phyloP scores from a whole-genome alignment of 2,113 vertebrate species.

The Malurus elegans region DNA sequence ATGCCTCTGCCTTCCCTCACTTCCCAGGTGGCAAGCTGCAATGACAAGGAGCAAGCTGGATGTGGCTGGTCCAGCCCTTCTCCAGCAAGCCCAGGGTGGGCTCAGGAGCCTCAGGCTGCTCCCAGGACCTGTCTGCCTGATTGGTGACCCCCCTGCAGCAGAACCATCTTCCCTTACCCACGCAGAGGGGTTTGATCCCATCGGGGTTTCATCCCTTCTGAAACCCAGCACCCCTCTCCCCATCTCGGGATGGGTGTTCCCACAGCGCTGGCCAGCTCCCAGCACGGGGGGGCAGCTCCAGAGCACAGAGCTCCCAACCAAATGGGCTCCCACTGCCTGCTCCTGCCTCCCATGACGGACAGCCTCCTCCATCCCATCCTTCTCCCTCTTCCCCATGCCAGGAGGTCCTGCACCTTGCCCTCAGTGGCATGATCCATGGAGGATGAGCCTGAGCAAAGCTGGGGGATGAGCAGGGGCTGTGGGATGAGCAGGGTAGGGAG shows the following conservation, averaged over 20 bases:
- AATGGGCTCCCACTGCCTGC: rapidly evolving
- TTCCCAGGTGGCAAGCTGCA: neutral
- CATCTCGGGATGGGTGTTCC: rapidly evolving
- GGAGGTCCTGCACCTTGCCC: neutral
- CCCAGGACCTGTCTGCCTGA: neutral
- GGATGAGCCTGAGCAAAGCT: neutral
- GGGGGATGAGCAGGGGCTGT: neutral
- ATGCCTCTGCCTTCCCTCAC: neutral
- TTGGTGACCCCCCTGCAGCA: neutral
- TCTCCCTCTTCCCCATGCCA: neutral
- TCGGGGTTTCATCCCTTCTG: neutral
- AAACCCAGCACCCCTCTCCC: neutral
- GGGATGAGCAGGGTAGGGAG: neutral
- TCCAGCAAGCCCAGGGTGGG: neutral
- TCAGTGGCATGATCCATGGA: neutral
- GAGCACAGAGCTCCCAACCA: neutral
- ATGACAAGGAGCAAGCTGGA: neutral
- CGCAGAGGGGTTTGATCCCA: neutral
- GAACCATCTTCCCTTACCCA: neutral
- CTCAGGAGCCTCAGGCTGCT: neutral
- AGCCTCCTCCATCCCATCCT: neutral
- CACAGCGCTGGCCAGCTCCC: rapidly evolving
- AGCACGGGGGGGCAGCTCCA: neutral
- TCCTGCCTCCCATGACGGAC: neutral
- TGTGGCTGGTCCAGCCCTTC: neutral